These are phyloP conservation scores for Andrena hattorfiana DNA, from an alignment of 2,888 invertebrate genomes.

Conservation along the genomic window DNA sequence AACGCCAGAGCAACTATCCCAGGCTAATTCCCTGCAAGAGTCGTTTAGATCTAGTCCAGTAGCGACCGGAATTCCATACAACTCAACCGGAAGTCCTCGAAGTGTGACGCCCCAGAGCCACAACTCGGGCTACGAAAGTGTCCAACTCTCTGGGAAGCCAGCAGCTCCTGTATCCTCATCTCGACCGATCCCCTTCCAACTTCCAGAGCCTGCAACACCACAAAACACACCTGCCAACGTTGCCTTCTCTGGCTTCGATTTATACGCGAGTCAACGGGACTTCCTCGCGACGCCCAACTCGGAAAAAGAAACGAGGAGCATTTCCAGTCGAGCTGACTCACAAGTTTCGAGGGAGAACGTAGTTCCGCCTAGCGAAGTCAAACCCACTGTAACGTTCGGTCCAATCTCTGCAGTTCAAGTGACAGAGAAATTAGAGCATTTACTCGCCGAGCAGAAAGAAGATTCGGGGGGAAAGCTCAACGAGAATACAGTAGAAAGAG, in stretches of 20 bases:
- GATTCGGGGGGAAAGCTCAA: constrained; percentile 49
- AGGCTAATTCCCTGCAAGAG: constrained; percentile 68
- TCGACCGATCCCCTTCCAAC: constrained; percentile 75
- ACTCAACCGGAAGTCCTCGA: constrained; percentile 24
- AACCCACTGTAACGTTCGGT: constrained; percentile 65
- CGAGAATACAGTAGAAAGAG: background rate
- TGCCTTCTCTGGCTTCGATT: constrained; percentile 73
- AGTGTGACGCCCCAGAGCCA: constrained; percentile 51
- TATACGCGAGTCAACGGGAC: constrained; percentile 64
- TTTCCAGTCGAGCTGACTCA: background rate
- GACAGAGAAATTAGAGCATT: constrained; percentile 80
- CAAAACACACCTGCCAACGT: constrained; percentile 82
- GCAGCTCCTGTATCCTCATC: constrained; percentile 58
- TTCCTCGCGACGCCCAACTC: background rate
- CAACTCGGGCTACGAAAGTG: constrained; percentile 39
- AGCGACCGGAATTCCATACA: constrained; percentile 34
- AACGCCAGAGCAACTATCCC: constrained; percentile 62
- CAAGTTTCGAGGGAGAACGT: constrained; percentile 10
- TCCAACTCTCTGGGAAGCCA: constrained; percentile 14
- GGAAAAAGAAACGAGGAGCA: constrained; percentile 22
- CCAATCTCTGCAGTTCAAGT: constrained; percentile 79
- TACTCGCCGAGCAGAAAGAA: constrained; percentile 77
- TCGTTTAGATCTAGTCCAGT: constrained; percentile 75
- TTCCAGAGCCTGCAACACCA: constrained; percentile 79
- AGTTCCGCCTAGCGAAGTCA: constrained; percentile 5